Evolutionary conservation across 2,113 vertebrate genomes (phyloP).

Genomic region (Todiramphus saurophagus): DNA sequence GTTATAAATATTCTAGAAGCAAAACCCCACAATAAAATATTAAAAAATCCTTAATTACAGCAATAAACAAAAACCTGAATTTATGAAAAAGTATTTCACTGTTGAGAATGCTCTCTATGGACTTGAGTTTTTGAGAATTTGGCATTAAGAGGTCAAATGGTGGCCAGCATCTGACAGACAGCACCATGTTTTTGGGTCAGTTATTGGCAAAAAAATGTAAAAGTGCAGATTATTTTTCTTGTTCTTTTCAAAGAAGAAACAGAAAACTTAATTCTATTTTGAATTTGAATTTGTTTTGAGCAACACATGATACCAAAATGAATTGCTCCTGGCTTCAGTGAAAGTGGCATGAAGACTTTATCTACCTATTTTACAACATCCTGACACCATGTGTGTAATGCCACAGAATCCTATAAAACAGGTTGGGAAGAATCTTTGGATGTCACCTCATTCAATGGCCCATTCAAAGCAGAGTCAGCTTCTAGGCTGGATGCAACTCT

Average conservation of each 20-base stretch:
- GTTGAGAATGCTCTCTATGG: not conserved
- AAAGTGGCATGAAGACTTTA: not conserved
- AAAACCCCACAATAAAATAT: not conserved
- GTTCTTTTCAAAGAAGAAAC: not conserved
- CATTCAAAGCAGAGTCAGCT: not conserved
- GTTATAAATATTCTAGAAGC: not conserved
- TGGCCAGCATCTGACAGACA: not conserved
- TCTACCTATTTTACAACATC: not conserved
- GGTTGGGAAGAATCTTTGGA: not conserved
- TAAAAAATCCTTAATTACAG: not conserved
- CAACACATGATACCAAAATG: not conserved
- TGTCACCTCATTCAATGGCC: accelerated
- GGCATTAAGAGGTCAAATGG: not conserved
- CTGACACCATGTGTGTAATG: not conserved
- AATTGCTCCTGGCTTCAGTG: not conserved
- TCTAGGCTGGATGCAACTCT: accelerated
- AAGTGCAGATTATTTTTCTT: not conserved
- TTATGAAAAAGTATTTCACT: not conserved
- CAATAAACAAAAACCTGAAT: not conserved
- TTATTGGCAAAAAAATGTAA: not conserved
- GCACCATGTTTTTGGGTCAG: not conserved
- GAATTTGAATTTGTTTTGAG: not conserved
- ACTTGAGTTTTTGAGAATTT: not conserved
- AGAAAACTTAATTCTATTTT: not conserved
- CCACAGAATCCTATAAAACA: not conserved